phyloP scores from a whole-genome alignment of 2,797 vertebrate species.

The Bradypus variegatus region DNA sequence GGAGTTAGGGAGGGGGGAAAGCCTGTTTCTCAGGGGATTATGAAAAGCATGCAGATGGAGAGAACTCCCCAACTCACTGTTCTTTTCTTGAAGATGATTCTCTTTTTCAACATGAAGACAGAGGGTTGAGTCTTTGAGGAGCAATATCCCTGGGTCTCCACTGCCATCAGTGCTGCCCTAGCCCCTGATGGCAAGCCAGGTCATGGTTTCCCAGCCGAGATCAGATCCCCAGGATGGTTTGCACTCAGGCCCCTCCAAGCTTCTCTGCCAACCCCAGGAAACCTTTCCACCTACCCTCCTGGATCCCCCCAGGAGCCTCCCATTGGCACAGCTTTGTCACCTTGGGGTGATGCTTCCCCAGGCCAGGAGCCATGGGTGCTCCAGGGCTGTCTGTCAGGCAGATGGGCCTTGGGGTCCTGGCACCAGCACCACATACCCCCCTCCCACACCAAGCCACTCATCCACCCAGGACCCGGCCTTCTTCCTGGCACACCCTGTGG shows the following conservation, averaged over 20 bases:
- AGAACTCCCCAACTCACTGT: not conserved
- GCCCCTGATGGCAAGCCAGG: not conserved
- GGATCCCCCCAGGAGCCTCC: not conserved
- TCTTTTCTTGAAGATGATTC: not conserved
- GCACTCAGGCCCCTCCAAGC: not conserved
- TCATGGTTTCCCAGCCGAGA: not conserved
- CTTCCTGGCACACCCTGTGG: not conserved
- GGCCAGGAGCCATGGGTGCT: not conserved
- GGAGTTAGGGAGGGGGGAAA: not conserved
- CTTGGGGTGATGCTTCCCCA: not conserved
- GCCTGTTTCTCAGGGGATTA: not conserved
- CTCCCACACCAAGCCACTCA: not conserved
- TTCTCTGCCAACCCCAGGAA: not conserved
- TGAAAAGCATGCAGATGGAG: not conserved
- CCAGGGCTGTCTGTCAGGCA: not conserved
- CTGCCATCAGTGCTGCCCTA: accelerated
- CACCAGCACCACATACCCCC: not conserved
- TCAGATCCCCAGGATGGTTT: not conserved
- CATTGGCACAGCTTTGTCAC: not conserved
- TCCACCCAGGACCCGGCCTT: not conserved
- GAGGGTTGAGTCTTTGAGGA: not conserved
- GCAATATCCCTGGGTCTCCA: not conserved
- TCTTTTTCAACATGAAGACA: not conserved
- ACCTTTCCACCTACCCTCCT: not conserved
- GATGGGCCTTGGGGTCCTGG: not conserved